Evolutionary conservation across 2,113 vertebrate species (phyloP), one percentile per base, ranked within the genome.

Genomic region (Lamprotornis superbus): DNA sequence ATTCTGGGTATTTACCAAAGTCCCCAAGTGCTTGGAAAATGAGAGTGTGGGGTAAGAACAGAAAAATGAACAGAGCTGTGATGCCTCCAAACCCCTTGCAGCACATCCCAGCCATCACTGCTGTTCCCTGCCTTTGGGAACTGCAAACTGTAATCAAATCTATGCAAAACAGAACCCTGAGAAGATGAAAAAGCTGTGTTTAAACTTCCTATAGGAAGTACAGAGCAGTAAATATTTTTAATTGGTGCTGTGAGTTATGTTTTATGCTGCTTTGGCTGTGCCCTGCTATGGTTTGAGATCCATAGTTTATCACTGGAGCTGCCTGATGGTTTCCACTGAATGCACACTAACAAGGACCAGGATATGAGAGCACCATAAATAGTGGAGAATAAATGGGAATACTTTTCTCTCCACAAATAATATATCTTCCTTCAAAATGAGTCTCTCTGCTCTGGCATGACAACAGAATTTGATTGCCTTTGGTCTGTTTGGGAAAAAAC

Each of bases 211-310:
- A 6, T 12, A 65, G 73, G 61, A 77, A 84, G 68, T 60, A 20
- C 0, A 64, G 78, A 4, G 53, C 46, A 59, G 84, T 88, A 94
- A 95, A 90, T 95, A 93, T 93, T 92, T 89, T 80, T 95, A 97
- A 95, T 97, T 87, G 83, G 61, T 25, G 33, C 57, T 80, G n/a
- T 57, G 73, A 89, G 77, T 84, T 42, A 64, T 35, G 37, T 20
- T 84, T 70, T 57, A 6, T 47, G 83, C 83, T 67, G 89, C 49
- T 63, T 20, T 31, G 68, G 47, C 93, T 61, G 61, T 33, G 76
- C 61, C 42, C 57, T 68, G 83, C 9, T 28, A 13, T 20, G n/a
- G 50, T 57, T 68, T 63, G 90, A 90, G 87, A 91, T 50, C 44
- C 35, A 77, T 9, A 74, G 35, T 93, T 89, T 55, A 71, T 93